Evolutionary conservation across 2,797 vertebrate genomes (phyloP), one percentile per base, ranked within the genome.

Genomic region (Meda fulgida): DNA sequence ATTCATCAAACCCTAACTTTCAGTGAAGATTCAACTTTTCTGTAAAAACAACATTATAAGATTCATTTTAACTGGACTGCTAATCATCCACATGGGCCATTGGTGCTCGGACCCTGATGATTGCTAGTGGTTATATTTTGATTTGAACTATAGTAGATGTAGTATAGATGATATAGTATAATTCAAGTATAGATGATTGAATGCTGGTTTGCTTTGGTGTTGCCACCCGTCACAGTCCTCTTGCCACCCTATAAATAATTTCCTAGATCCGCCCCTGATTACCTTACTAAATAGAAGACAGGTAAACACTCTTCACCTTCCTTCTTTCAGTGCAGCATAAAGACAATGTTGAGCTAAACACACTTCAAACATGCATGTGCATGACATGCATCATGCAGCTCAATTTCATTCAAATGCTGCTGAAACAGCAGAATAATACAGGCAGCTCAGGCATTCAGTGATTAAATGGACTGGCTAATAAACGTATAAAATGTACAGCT

Each of bases 251-350:
- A 31, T 31, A 31, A 65, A 31, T 13, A 3, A 31, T 63, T 65
- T 31, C 31, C 60, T 18, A 31, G 63, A 65, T 65, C 63, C 63
- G 26, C 63, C 63, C 60, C 63, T 31, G 63, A 65, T 65, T 65
- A 29, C 84, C 88, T 89, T 88, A 81, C 84, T 89, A 87, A 75
- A 84, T 77, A 80, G 88, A 75, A 60, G 84, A 87, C 85, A 87
- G 77, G 86, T 81, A 88, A 88, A 86, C 78, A 81, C 75, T 86
- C 66, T 81, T 73, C 69, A 36, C 80, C 70, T 53, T 84, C 77
- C 72, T 48, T 69, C 82, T 86, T 65, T 85, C 89, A 89, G 73
- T 46, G 78, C 86, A 88, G 84, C 87, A 58, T 40, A 72, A 55
- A 77, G 65, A 84, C 84, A 26, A 84, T 23, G 3, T 51, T 55